These are phyloP conservation scores for Ceramica pisi DNA, from an alignment of 2,888 invertebrate genomes.

Conservation along the genomic window DNA sequence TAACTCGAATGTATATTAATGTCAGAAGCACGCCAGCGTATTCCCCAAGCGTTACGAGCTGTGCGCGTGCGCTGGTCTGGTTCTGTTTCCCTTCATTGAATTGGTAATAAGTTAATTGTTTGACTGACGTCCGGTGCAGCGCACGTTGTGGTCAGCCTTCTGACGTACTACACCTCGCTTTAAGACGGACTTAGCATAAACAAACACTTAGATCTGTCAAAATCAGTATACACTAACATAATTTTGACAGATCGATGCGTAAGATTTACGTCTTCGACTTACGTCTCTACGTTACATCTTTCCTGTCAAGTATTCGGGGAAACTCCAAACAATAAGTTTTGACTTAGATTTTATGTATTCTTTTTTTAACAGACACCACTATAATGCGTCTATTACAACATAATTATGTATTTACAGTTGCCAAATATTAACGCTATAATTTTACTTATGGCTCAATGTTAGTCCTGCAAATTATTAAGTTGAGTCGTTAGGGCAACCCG, in stretches of 20 bases:
- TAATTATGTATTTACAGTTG: no score
- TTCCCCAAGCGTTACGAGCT: slow-evolving; percentile 67
- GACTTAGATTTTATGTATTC: no score
- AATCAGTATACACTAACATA: background rate
- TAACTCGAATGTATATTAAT: slow-evolving; percentile 51
- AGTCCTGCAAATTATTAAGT: background rate
- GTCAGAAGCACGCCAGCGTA: slow-evolving; percentile 32
- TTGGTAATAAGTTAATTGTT: slow-evolving; percentile 85
- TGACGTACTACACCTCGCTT: slow-evolving; percentile 25
- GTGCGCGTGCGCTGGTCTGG: slow-evolving; percentile 70
- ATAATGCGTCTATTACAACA: no score
- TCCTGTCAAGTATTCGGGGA: no score
- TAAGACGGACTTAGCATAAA: background rate
- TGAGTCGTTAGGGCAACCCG: slow-evolving; percentile 12
- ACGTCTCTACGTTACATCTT: background rate
- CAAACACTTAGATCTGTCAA: background rate
- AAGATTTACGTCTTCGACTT: background rate
- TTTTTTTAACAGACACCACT: no score
- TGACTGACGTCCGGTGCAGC: slow-evolving; percentile 71
- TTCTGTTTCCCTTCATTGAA: slow-evolving; percentile 86
- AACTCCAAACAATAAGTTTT: no score
- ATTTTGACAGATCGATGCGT: background rate
- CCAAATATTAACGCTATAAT: no score
- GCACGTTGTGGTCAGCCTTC: slow-evolving; percentile 27
- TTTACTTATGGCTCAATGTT: background rate